These are phyloP conservation scores for Ceratina calcarata DNA, from an alignment of 1,140 invertebrate genomes.

Conservation along the genomic window DNA sequence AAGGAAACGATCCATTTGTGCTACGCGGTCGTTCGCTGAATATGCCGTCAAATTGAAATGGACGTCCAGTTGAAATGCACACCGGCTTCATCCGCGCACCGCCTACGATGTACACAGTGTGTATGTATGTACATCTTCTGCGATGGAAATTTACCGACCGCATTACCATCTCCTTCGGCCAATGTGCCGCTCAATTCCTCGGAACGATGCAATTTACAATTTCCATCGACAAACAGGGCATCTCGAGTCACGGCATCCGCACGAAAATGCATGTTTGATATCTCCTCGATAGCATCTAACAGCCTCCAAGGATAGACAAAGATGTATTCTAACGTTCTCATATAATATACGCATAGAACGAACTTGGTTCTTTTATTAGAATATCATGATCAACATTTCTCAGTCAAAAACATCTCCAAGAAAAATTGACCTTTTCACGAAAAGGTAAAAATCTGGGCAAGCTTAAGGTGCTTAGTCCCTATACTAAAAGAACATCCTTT, in stretches of 20 bases:
- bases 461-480: too few relatives aligned
- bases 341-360: too few relatives aligned
- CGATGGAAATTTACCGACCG: conserved; percentile 36
- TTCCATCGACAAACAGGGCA: conserved; percentile 34
- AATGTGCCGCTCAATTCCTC: conserved; percentile 18
- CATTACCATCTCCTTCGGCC: conserved; percentile 45
- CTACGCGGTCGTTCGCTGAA: conserved; percentile 14
- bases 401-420: too few relatives aligned
- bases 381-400: too few relatives aligned
- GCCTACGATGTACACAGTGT: too few relatives aligned
- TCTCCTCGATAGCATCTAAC: background rate
- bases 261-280: background rate
- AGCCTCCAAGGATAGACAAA: too few relatives aligned
- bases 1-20: conserved; percentile 48
- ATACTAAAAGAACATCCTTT: too few relatives aligned
- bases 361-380: too few relatives aligned
- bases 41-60: conserved; percentile 44
- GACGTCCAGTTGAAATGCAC: conserved; percentile 52
- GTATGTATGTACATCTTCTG: conserved; percentile 29
- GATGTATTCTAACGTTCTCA: too few relatives aligned
- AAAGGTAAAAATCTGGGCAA: too few relatives aligned
- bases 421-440: too few relatives aligned
- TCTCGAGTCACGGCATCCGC: conserved; percentile 10
- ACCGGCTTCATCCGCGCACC: background rate
- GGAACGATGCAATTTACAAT: conserved; percentile 35